Conservation (phyloP, 2,888 invertebrate species). For the Amiota mariae region DNA sequence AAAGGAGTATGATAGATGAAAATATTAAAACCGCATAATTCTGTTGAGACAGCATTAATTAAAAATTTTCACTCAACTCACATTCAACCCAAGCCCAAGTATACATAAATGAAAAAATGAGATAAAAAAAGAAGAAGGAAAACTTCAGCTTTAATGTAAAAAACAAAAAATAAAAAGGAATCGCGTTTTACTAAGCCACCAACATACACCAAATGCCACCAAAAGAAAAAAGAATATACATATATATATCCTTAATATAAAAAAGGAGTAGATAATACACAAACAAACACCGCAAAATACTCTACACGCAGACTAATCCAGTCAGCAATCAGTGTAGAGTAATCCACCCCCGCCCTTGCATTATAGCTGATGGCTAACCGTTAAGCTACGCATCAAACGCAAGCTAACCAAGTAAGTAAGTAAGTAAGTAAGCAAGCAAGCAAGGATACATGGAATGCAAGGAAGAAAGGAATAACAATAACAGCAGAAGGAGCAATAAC, state of each 20-base stretch:
- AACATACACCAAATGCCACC: not conserved
- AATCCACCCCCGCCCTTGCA: not conserved
- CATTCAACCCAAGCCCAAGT: conserved; percentile 44
- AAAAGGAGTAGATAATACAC: not conserved
- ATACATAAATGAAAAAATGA: conserved; percentile 32
- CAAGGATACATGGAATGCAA: not conserved
- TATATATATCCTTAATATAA: not conserved
- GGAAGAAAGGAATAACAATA: not conserved
- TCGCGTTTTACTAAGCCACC: conserved; percentile 38
- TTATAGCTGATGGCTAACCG: not conserved
- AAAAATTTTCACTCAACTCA: conserved; percentile 57
- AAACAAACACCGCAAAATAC: conserved; percentile 12
- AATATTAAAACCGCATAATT: conserved; percentile 19
- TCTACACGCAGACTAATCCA: conserved; percentile 19
- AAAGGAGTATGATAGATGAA: conserved; percentile 36
- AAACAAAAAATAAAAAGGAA: conserved; percentile 52
- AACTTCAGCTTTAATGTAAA: conserved; percentile 33
- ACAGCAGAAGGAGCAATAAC: not conserved
- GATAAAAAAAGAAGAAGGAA: not conserved
- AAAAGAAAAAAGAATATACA: not conserved
- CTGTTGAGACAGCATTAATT: conserved; percentile 56
- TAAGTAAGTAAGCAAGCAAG: not conserved
- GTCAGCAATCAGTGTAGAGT: conserved; percentile 9
- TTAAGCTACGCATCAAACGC: conserved; percentile 14
- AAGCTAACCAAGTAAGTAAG: not conserved